phyloP scores from a whole-genome alignment of 2,113 vertebrate genomes.

The Axis porcinus region DNA sequence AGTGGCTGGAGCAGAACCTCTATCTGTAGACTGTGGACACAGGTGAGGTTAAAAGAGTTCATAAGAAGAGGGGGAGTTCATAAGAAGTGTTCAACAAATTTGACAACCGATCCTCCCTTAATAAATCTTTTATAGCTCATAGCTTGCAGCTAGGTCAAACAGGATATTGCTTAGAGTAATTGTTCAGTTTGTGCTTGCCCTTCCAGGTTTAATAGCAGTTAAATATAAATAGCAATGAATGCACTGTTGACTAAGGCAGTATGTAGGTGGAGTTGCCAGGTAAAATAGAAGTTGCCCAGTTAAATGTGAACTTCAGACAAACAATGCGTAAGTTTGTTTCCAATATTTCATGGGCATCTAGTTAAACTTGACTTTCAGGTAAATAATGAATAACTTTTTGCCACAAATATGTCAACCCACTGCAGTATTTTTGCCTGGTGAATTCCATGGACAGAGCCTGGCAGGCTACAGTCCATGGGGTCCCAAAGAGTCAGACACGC shows the following conservation, averaged over 20 bases:
- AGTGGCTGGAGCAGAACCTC: not conserved
- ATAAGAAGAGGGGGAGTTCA: not conserved
- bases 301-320: not conserved
- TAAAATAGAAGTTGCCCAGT: not conserved
- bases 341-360: not conserved
- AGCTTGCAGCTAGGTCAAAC: not conserved
- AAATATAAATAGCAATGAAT: not conserved
- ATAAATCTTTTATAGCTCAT: slow-evolving; percentile 23
- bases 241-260: not conserved
- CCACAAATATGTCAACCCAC: not conserved
- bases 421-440: not conserved
- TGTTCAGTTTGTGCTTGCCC: not conserved
- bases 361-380: not conserved
- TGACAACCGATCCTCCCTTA: not conserved
- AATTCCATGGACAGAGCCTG: not conserved
- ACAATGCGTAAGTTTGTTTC: not conserved
- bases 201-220: slow-evolving; percentile 13
- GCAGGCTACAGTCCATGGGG: not conserved
- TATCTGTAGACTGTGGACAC: not conserved
- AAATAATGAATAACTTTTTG: not conserved
- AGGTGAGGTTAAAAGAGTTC: not conserved
- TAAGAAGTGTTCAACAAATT: not conserved
- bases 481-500: not conserved
- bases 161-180: not conserved
- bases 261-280: not conserved